Base-by-base conservation (phyloP, 2,888 invertebrate genomes). In the Cotesia congregata region DNA sequence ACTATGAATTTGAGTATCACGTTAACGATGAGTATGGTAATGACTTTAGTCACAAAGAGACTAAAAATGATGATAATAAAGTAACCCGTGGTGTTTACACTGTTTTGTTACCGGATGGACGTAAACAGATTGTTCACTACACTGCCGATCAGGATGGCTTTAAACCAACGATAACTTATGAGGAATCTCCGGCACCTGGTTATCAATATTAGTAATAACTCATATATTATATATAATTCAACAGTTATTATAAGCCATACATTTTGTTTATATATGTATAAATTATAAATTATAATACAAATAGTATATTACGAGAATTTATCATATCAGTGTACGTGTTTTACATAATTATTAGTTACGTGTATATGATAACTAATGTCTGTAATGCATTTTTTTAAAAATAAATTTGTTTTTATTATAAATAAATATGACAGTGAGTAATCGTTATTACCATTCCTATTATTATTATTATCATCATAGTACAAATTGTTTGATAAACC, bases 71-170 rank as follows among this genome's bases (percentile, higher is more conserved):
- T 50, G 86, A 88, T 75, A 84, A 83, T 20, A 12, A 30, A 30
- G 30, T 12, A 12, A 88, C 90, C 62, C 86, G 86, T 75, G 90
- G 90, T 38, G 86, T 89, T 65, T 90, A 90, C 83, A 86, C 85
- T 76, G 89, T 90, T 0, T 83, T 88, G 38, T 84, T 90, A 76
- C 89, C 90, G 65, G 88, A 90, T 81, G 90, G 90, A 60, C 87
- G 89, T 30, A 86, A 85, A 12, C 90, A 93, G 91, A 93, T 93
- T 62, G 94, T 94, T 0, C 92, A 92, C 81, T 94, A 94, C 88
- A 93, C 93, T 84, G 94, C 94, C 5, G 93, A 94, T 83, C 91
- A 92, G 84, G 90, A 92, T 67, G 94, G 94, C 0, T 94, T 93
- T 90, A 92, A 92, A 80, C 94, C 94, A 15, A 92, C 91, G 82